A percentile compares a stretch with the other conserved stretches of the same genome.
These are phyloP conservation scores for Piprites chloris DNA, from an alignment of 2,113 vertebrate genomes.

Conservation along the genomic window DNA sequence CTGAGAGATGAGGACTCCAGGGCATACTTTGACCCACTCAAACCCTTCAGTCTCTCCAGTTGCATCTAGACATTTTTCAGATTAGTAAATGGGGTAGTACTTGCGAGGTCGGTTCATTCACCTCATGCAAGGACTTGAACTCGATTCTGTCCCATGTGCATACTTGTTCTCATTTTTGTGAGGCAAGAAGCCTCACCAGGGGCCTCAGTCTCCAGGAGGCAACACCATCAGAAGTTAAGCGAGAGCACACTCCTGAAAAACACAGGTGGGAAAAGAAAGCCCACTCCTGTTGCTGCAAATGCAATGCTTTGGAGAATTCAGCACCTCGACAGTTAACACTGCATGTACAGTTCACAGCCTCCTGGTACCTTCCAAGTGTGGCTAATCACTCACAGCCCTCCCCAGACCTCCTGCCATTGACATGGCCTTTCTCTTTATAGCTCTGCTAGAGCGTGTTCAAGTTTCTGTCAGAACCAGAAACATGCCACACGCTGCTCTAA, in stretches of 20 bases:
- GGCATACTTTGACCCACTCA: background rate
- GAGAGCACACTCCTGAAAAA: background rate
- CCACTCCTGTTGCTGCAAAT: background rate
- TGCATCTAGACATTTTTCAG: background rate
- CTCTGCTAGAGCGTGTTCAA: conserved; percentile 55
- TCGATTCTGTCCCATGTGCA: background rate
- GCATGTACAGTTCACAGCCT: background rate
- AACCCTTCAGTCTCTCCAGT: background rate
- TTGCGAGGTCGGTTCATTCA: accelerated
- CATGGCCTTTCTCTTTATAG: conserved; percentile 37
- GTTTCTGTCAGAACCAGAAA: conserved; percentile 65
- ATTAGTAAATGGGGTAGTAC: background rate
- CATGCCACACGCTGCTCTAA: conserved; percentile 60
- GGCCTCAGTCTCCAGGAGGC: background rate
- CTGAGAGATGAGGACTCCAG: background rate
- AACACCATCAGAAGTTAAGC: background rate
- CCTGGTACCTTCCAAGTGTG: background rate
- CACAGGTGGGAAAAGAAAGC: background rate
- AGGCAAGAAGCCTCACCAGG: background rate
- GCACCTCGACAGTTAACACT: background rate
- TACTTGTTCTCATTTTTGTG: background rate
- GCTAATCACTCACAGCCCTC: conserved; percentile 28
- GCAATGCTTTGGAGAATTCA: background rate
- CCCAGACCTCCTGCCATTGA: background rate
- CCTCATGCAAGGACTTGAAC: background rate